Percentiles rank a stretch among this genome's conserved stretches.
Conservation (phyloP, 2,888 invertebrate genomes). For the Callimorpha dominula region DNA sequence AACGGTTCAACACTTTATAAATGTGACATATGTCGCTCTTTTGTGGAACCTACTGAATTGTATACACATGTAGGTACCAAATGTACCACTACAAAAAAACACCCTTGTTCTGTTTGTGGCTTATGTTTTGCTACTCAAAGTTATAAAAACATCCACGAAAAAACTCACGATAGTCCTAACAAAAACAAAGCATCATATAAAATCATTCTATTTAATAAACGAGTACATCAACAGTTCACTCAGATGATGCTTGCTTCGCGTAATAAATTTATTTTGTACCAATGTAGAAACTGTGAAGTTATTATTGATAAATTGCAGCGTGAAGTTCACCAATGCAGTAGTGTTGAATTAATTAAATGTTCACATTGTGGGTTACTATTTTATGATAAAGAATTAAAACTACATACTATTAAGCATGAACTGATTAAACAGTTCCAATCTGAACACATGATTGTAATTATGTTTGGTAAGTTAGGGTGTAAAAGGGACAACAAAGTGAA, state of each 20-base stretch:
- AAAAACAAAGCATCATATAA: constrained; percentile 57
- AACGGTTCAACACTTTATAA: constrained; percentile 62
- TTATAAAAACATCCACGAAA: constrained; percentile 61
- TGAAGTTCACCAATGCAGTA: constrained; percentile 59
- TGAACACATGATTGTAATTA: constrained; percentile 67
- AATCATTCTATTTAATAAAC: constrained; percentile 67
- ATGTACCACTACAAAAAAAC: constrained; percentile 57
- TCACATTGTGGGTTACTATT: constrained; percentile 65
- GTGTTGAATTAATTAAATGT: constrained; percentile 59
- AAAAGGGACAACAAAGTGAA: constrained; percentile 18
- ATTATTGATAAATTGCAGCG: constrained; percentile 59
- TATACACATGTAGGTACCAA: constrained; percentile 60
- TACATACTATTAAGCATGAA: constrained; percentile 66
- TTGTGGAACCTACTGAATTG: constrained; percentile 59
- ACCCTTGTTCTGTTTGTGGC: constrained; percentile 66
- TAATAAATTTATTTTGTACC: constrained; percentile 63
- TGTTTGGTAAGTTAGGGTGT: constrained; percentile 58
- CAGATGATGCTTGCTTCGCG: constrained; percentile 48
- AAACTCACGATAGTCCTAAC: constrained; percentile 55
- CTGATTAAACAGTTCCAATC: constrained; percentile 56
- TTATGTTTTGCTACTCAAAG: constrained; percentile 59
- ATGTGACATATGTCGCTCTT: constrained; percentile 67
- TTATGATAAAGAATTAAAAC: constrained; percentile 52
- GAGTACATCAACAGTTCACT: constrained; percentile 58
- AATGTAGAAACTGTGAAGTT: constrained; percentile 71